Evolutionary conservation across 2,797 vertebrate species (phyloP).

Genomic region (Anas bernieri): DNA sequence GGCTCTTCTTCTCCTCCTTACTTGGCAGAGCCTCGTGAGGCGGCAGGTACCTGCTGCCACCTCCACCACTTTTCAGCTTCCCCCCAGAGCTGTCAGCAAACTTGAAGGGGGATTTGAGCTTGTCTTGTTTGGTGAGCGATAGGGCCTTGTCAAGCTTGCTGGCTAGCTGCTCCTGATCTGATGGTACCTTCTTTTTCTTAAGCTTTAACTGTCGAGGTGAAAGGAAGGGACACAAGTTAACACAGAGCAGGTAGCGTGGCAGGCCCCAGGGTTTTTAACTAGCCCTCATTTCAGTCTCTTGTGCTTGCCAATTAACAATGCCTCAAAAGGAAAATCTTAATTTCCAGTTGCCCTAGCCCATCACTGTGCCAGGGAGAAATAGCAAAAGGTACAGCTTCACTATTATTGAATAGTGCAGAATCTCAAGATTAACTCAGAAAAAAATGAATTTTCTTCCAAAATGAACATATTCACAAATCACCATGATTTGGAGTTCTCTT

Average conservation of each 20-base stretch:
- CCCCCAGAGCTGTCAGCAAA: conserved; percentile 79
- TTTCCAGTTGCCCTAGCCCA: background rate
- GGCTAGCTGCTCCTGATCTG: conserved; percentile 94
- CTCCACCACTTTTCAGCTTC: conserved; percentile 73
- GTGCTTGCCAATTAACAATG: background rate
- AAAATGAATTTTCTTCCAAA: background rate
- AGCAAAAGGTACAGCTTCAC: background rate
- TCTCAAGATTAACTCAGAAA: background rate
- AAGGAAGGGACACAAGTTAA: conserved; percentile 46
- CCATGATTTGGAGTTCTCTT: background rate
- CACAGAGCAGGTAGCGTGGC: background rate
- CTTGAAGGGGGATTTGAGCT: conserved; percentile 85
- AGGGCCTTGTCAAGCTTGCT: conserved; percentile 93
- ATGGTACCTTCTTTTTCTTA: conserved; percentile 86
- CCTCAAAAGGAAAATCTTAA: background rate
- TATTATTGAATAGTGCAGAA: background rate
- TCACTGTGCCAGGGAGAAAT: background rate
- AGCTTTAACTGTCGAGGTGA: conserved; percentile 78
- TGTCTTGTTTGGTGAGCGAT: conserved; percentile 91
- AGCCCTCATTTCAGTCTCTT: background rate
- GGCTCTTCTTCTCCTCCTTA: conserved; percentile 82
- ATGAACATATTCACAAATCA: background rate
- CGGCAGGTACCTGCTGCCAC: conserved; percentile 74
- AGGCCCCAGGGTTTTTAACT: background rate
- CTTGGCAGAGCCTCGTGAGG: conserved; percentile 78